A percentile compares a stretch with the other conserved stretches of the same genome.
These are phyloP conservation scores for Aethes cnicana DNA, from an alignment of 2,888 invertebrate species.

Conservation along the genomic window DNA sequence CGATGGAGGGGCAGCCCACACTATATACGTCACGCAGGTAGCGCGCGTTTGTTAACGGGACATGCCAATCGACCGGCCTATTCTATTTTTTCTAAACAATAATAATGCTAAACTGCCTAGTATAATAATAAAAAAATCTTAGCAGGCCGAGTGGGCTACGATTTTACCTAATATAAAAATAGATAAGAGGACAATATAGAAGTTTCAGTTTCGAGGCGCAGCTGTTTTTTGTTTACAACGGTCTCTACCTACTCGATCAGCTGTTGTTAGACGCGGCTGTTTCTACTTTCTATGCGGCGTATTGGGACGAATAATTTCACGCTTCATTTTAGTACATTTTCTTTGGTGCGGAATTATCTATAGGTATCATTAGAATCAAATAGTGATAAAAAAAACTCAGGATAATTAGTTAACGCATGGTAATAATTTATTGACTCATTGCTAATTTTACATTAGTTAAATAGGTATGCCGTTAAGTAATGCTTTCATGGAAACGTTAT, in stretches of 20 bases:
- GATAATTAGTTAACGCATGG: no score
- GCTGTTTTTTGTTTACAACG: conserved; percentile 28
- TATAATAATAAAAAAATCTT: conserved; percentile 48
- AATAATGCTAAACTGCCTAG: conserved; percentile 55
- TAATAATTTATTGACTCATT: conserved; percentile 10
- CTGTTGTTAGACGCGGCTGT: conserved; percentile 54
- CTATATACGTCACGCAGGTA: conserved; percentile 79
- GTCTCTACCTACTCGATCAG: conserved; percentile 68
- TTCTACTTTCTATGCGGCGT: conserved; percentile 17
- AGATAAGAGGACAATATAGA: not conserved
- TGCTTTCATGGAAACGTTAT: no score
- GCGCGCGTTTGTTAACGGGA: conserved; percentile 78
- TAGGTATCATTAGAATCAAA: not conserved
- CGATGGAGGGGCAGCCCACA: conserved; percentile 76
- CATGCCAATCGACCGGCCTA: conserved; percentile 78
- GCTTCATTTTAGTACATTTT: conserved; percentile 3
- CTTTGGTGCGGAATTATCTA: not conserved
- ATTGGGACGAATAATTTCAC: conserved; percentile 17
- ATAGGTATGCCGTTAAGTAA: not conserved
- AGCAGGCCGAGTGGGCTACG: conserved; percentile 3
- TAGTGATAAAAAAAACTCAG: no score
- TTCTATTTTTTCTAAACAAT: conserved; percentile 79
- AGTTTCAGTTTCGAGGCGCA: conserved; percentile 13
- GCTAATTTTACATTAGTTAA: not conserved
- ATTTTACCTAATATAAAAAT: not conserved